Percentiles rank a stretch among this genome's conserved stretches.
Conservation (phyloP, 2,888 invertebrate genomes). For the Eulithis testata region DNA sequence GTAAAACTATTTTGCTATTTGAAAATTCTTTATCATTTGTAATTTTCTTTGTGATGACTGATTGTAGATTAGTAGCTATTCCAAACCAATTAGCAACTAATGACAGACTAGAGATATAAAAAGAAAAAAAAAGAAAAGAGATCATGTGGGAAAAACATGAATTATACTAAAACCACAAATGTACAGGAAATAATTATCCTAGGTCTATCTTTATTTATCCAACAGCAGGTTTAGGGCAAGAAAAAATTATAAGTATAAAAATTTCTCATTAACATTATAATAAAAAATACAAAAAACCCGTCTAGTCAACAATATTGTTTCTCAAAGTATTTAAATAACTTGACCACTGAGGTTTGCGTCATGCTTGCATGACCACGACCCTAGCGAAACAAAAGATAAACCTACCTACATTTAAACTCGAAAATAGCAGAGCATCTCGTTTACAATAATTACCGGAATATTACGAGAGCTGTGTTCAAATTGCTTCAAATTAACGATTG, state of each 20-base stretch:
- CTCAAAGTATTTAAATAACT: conserved; percentile 24
- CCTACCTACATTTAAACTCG: conserved; percentile 19
- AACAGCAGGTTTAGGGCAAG: too few relatives aligned
- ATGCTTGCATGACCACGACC: conserved; percentile 41
- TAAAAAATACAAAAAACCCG: conserved; percentile 10
- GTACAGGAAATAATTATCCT: not conserved
- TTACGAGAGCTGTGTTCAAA: conserved; percentile 31
- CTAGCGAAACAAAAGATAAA: conserved; percentile 32
- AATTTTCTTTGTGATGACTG: too few relatives aligned
- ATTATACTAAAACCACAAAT: too few relatives aligned
- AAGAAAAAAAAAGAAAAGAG: too few relatives aligned
- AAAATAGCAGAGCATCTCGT: conserved; percentile 24
- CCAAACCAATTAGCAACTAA: too few relatives aligned
- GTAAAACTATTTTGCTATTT: too few relatives aligned
- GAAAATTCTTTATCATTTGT: too few relatives aligned
- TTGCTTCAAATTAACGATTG: conserved; percentile 35
- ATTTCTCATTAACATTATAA: not conserved
- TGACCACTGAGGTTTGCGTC: conserved; percentile 34
- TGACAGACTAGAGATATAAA: too few relatives aligned
- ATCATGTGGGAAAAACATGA: too few relatives aligned
- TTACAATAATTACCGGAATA: conserved; percentile 28
- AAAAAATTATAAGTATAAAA: not conserved
- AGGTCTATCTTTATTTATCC: not conserved
- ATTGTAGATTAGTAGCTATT: too few relatives aligned
- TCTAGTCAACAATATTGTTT: conserved; percentile 14